Conservation (phyloP, 2,113 vertebrate species). For the Platysteira castanea region DNA sequence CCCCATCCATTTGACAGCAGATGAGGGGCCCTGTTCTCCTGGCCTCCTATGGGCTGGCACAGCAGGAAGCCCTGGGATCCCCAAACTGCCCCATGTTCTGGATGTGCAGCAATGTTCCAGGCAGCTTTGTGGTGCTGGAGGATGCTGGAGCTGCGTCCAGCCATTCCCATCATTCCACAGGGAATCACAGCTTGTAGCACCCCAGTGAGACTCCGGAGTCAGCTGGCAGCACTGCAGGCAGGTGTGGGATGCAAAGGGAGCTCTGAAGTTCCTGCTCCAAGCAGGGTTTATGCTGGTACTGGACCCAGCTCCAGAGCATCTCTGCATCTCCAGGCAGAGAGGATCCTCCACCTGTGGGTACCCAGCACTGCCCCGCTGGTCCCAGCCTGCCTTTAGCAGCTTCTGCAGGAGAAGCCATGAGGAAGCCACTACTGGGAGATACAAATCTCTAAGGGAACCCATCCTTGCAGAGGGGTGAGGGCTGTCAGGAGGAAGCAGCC, state of each 20-base stretch:
- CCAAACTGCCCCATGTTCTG: accelerated
- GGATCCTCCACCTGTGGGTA: background rate
- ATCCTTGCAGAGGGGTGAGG: background rate
- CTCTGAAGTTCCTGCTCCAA: background rate
- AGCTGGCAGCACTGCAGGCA: background rate
- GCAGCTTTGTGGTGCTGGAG: background rate
- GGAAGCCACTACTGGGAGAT: background rate
- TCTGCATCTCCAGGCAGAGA: background rate
- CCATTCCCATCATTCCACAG: background rate
- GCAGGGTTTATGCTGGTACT: background rate
- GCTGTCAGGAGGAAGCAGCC: background rate
- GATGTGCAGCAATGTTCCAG: background rate
- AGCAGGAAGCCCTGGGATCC: background rate
- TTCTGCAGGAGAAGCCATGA: background rate
- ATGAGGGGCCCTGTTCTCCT: accelerated
- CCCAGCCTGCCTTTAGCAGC: background rate
- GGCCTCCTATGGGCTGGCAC: background rate
- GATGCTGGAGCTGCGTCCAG: background rate
- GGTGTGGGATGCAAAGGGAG: background rate
- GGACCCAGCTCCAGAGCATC: background rate
- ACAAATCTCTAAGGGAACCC: background rate
- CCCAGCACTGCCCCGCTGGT: accelerated
- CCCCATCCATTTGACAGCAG: accelerated
- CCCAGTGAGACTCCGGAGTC: background rate
- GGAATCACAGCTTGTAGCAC: background rate